Evolutionary conservation across 2,888 invertebrate genomes (phyloP), one percentile per base, ranked within the genome.

Genomic region (Congeria kusceri): DNA sequence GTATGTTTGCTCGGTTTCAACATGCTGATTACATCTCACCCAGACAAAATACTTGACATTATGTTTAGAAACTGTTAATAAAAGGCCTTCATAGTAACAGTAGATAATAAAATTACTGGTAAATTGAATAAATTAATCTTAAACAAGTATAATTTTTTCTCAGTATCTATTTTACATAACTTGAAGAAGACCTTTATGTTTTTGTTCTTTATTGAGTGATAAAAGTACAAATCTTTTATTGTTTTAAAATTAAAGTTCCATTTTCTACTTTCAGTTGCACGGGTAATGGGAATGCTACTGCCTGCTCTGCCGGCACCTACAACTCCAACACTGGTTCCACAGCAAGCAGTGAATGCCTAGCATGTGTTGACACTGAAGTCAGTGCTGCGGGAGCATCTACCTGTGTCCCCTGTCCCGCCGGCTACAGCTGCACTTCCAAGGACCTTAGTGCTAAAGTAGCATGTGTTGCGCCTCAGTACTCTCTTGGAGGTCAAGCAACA

Each of bases 381-480:
- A 89, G 89, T 70, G 63, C 56, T 0, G 75, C 67, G 9, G 90
- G 87, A 0, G 77, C 90, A 1, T 71, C 80, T 7, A 67, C 83
- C 3, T 92, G 92, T 78, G 83, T 80, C 4, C 46, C 77, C 13
- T 92, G 92, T 78, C 91, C 90, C 13, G 87, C 90, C 3, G 92
- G 92, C 0, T 88, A 71, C 77, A 77, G 73, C 28, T 92, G 91
- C 80, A 61, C 86, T 13, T 47, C 65, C 15, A 44, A 71, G 11
- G 81, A 73, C 39, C 76, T 72, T 9, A 68, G 74, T 47, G 79
- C 85, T 15, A 39, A 58, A 11, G 46, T n/a, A 46, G 83, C 83
- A 18, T 92, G 92, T 80, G 53, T 49, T 20, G 15, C 85, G 3
- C 80, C 79, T 4, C 65, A 78, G 23, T 92, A 91, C 83, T 88